Percentiles rank a stretch among this genome's conserved stretches.
Evolutionary conservation across 2,113 vertebrate species (phyloP).

Genomic region (Fregetta grallaria): DNA sequence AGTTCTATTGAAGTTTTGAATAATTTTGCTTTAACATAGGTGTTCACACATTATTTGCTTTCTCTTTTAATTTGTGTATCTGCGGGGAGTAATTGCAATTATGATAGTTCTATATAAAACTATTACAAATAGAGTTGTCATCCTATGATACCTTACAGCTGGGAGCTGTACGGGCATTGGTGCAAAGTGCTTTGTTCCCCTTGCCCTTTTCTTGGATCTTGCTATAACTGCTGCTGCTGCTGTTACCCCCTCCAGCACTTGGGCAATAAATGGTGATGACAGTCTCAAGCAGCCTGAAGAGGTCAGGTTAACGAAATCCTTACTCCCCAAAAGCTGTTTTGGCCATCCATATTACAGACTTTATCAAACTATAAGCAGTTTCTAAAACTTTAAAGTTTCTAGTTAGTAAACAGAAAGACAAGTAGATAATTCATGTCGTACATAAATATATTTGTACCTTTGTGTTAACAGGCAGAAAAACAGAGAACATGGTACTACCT

Average conservation of each 20-base stretch:
- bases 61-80: background rate
- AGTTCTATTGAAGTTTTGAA: background rate
- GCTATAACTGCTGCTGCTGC: background rate
- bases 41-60: background rate
- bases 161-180: background rate
- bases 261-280: background rate
- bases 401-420: background rate
- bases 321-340: background rate
- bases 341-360: background rate
- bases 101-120: background rate
- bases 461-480: background rate
- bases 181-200: background rate
- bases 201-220: background rate
- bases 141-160: background rate
- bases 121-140: background rate
- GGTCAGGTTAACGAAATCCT: background rate
- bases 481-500: background rate
- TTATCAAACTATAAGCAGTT: background rate
- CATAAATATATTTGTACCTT: background rate
- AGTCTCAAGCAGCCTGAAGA: background rate
- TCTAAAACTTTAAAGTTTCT: background rate
- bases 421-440: background rate
- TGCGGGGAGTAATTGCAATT: background rate
- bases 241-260: background rate
- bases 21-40: background rate